Conservation (phyloP, 2,113 vertebrate species). For the Corvus moneduloides region DNA sequence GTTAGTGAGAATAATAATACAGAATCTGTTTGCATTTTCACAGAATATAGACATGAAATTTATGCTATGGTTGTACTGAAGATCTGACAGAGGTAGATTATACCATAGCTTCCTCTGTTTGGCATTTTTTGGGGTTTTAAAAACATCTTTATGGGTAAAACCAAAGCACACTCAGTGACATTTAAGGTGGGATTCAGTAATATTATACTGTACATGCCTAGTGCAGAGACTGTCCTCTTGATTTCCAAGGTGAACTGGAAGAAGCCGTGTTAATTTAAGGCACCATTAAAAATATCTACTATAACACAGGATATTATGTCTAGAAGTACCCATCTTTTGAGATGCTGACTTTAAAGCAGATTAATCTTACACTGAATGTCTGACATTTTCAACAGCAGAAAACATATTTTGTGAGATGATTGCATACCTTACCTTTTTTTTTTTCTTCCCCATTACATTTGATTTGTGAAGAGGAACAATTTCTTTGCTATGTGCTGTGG, state of each 20-base stretch:
- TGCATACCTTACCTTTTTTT: not conserved
- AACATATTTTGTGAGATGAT: not conserved
- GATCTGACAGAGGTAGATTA: not conserved
- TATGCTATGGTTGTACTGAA: not conserved
- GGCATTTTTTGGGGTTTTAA: not conserved
- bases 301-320: not conserved
- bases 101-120: not conserved
- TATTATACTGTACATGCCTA: not conserved
- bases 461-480: not conserved
- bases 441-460: not conserved
- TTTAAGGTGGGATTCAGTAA: not conserved
- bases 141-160: not conserved
- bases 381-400: not conserved
- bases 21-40: not conserved
- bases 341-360: not conserved
- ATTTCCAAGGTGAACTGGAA: not conserved
- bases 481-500: not conserved
- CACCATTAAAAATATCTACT: not conserved
- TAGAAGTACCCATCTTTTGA: not conserved
- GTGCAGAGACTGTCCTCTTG: not conserved
- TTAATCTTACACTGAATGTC: not conserved
- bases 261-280: not conserved
- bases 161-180: not conserved
- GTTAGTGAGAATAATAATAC: not conserved
- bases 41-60: not conserved